Conservation (phyloP, 2,113 vertebrate species). For the Saiga tatarica region DNA sequence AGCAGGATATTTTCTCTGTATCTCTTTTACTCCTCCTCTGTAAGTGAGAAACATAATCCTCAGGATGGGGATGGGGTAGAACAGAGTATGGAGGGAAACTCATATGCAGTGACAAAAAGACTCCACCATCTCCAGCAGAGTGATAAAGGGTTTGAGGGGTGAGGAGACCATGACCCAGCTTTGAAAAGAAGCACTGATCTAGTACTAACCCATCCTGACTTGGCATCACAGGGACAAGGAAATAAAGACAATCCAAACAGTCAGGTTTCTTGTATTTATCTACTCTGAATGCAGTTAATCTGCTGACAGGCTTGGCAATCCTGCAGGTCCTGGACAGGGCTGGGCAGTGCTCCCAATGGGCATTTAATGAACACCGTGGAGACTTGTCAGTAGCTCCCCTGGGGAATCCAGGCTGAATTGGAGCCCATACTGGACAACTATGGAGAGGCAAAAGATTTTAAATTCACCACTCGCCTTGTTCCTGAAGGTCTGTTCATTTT, state of each 20-base stretch:
- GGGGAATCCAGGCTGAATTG: background rate
- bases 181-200: background rate
- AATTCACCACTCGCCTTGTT: background rate
- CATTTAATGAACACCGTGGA: background rate
- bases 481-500: background rate
- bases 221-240: background rate
- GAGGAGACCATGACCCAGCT: background rate
- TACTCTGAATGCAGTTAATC: background rate
- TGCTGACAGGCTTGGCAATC: background rate
- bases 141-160: background rate
- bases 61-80: background rate
- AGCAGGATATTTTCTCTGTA: background rate
- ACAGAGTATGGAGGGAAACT: background rate
- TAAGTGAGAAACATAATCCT: background rate
- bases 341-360: background rate
- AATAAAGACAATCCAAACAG: slow-evolving; percentile 7
- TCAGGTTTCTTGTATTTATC: slow-evolving; percentile 10
- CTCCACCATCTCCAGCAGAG: background rate
- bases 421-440: background rate
- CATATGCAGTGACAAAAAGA: background rate
- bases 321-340: background rate
- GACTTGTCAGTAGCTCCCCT: background rate
- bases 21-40: background rate
- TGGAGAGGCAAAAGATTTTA: background rate
- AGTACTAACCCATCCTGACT: background rate